Percentiles rank a stretch among this genome's conserved stretches.
These are phyloP conservation scores for Rhopalosiphum padi DNA, from an alignment of 1,140 invertebrate species.

Conservation along the genomic window DNA sequence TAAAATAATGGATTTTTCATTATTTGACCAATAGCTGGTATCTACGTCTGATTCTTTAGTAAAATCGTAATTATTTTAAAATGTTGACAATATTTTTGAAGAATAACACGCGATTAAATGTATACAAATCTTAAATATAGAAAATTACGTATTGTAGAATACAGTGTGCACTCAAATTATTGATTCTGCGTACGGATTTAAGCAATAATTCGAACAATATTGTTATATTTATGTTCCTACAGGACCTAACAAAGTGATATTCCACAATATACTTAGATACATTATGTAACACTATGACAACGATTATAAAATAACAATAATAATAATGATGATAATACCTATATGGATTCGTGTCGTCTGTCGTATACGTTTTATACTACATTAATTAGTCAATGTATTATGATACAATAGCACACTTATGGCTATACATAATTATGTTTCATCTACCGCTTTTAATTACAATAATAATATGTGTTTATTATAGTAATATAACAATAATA, in stretches of 20 bases:
- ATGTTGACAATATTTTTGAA: neutral
- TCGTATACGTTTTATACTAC: neutral
- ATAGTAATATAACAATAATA: neutral
- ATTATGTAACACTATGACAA: neutral
- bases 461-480: neutral
- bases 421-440: neutral
- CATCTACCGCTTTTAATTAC: conserved; percentile 1
- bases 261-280: neutral
- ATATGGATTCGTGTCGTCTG: neutral
- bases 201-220: neutral
- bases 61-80: neutral
- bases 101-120: neutral
- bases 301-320: neutral
- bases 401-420: neutral
- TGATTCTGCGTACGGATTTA: too few species aligned
- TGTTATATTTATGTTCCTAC: neutral
- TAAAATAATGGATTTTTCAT: neutral
- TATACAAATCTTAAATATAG: neutral
- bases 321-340: neutral
- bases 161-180: neutral
- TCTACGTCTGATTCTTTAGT: neutral
- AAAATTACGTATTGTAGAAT: neutral
- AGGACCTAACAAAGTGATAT: too few species aligned
- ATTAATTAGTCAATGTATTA: conserved; percentile 1
- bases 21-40: neutral